Evolutionary conservation across 2,888 invertebrate genomes (phyloP).

Genomic region (Neocrepidodera transversa): DNA sequence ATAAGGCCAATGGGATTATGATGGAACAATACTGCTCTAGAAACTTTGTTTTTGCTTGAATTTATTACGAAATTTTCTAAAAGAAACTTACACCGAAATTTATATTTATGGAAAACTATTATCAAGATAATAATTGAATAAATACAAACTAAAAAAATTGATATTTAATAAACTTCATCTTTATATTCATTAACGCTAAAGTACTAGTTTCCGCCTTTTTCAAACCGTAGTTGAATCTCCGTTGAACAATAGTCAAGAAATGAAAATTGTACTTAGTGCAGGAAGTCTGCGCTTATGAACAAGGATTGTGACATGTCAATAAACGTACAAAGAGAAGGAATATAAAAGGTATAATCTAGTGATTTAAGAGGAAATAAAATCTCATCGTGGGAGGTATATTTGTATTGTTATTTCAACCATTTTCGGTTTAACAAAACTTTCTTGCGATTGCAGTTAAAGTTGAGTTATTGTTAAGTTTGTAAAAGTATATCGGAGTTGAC

Average conservation of each 20-base stretch:
- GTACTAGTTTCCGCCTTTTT: not conserved
- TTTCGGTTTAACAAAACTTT: not conserved
- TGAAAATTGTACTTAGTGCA: constrained; percentile 25
- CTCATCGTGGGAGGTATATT: not conserved
- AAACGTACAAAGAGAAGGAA: constrained; percentile 24
- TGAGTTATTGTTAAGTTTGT: too few relatives aligned
- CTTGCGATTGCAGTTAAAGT: too few relatives aligned
- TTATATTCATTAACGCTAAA: too few relatives aligned
- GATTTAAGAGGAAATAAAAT: constrained; percentile 21
- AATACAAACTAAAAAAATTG: too few relatives aligned
- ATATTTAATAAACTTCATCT: too few relatives aligned
- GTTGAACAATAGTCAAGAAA: constrained; percentile 19
- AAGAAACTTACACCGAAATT: too few relatives aligned
- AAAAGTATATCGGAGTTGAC: too few relatives aligned
- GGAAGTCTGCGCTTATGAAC: constrained; percentile 27
- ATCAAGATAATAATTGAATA: too few relatives aligned
- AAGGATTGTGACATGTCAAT: constrained; percentile 22
- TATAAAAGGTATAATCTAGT: constrained; percentile 15
- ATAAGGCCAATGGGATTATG: constrained; percentile 18
- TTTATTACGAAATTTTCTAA: constrained; percentile 6
- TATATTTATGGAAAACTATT: too few relatives aligned
- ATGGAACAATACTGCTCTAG: not conserved
- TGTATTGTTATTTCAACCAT: not conserved
- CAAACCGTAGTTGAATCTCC: not conserved
- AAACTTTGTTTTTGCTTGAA: not conserved